phyloP scores from a whole-genome alignment of 2,113 vertebrate genomes.

The Ahaetulla prasina region DNA sequence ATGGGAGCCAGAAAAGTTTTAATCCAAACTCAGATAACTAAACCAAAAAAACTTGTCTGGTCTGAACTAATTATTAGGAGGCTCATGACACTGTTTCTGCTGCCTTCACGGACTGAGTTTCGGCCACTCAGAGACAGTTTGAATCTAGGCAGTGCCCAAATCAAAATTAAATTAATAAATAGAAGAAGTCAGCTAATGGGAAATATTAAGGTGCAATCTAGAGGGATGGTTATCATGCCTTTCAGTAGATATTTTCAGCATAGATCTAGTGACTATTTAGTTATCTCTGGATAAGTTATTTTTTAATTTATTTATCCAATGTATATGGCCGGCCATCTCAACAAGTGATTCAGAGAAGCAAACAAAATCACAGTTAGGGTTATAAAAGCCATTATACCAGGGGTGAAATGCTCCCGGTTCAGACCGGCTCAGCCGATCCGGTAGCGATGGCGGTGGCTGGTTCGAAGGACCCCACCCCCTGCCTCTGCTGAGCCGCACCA shows the following conservation, averaged over 20 bases:
- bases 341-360: neutral
- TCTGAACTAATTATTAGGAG: neutral
- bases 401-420: no score
- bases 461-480: no score
- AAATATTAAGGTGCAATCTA: neutral
- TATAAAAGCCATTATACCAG: neutral
- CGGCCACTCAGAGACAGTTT: neutral
- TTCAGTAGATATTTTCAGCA: neutral
- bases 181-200: neutral
- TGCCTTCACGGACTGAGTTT: neutral
- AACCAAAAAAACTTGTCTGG: neutral
- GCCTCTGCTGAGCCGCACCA: no score
- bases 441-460: no score
- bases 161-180: neutral
- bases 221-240: neutral
- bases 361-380: neutral
- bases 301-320: neutral
- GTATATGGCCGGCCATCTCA: neutral
- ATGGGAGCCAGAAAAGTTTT: neutral
- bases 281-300: neutral
- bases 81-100: neutral
- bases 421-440: no score
- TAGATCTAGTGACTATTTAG: neutral
- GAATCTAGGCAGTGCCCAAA: neutral
- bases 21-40: neutral